Base-by-base conservation (phyloP, 1,140 invertebrate genomes). In the Sitophilus oryzae region DNA sequence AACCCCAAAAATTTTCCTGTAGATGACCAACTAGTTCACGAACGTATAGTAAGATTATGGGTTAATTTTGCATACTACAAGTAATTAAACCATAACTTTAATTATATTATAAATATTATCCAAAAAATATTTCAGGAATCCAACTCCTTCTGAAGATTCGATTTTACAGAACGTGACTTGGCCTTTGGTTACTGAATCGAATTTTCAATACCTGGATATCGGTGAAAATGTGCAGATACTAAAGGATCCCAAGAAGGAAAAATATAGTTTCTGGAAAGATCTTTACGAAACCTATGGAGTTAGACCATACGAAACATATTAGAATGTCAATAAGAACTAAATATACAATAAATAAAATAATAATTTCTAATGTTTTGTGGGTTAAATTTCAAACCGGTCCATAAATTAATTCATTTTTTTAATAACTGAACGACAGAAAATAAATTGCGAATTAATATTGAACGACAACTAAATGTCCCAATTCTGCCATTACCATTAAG, bases 11-110 rank as follows among this genome's bases (percentile, higher is more conserved):
- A 22, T 36, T 54, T 15, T 30, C 20, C 52, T 5, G 10, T 14
- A 30, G 35, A 22, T 11, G 43, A 54, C 14, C 52, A 46, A 35
- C 38, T 55, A 2, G 22, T 49, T 3, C 45, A 49, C 20, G 36
- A 40, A 1, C 3, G 53, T 30, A 25, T 55, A 11, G 38, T 55
- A 5, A 49, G 14, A 20, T 15, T 55, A 11, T 55, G 45, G 45
- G 49, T 23, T 18, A 55, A 55, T 19, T 55, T 55, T 49, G 53
- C 42, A 6, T 48, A 40, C 46, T 55, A 48, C 19, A 35, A 35
- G 53, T 48, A 55, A 43, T 36, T 38, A 4, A n/a, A n/a, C 15
- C 5, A n/a, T 10, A 8, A 5, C 15, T 14, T 8, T 40, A 11
- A 20, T 0, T 3, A 18, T n/a, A 8, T 35, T n/a, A 16, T 21